A percentile compares a stretch with the other conserved stretches of the same genome.
Evolutionary conservation across 2,113 vertebrate genomes (phyloP).

Genomic region (Trachemys scripta): DNA sequence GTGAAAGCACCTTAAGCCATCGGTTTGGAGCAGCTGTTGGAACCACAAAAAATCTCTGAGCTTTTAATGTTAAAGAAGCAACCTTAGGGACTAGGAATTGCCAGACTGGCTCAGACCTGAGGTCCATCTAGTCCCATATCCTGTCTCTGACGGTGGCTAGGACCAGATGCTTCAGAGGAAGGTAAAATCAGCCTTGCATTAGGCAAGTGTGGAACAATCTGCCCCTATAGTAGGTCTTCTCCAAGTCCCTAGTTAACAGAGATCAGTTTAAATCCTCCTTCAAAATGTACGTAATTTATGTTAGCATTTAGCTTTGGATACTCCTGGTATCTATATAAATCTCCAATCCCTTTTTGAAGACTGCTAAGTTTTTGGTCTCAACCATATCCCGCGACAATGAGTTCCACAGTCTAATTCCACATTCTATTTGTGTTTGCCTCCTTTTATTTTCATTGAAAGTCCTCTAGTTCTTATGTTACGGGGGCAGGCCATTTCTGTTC

Average conservation of each 20-base stretch:
- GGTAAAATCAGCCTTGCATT: not conserved
- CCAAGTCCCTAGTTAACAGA: not conserved
- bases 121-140: not conserved
- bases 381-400: not conserved
- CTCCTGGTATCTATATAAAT: not conserved
- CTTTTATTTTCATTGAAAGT: rapidly evolving
- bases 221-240: not conserved
- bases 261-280: not conserved
- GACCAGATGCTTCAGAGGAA: not conserved
- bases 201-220: not conserved
- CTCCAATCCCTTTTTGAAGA: too few species aligned
- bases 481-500: too few species aligned
- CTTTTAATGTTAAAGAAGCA: not conserved
- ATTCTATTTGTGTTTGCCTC: rapidly evolving
- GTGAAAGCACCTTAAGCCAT: not conserved
- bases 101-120: not conserved
- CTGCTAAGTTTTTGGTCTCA: not conserved
- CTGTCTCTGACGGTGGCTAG: not conserved
- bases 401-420: not conserved
- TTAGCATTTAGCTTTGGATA: not conserved
- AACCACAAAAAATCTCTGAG: not conserved
- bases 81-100: too few species aligned
- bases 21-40: not conserved
- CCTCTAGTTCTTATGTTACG: rapidly evolving
- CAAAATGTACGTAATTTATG: not conserved